A percentile compares a stretch with the other conserved stretches of the same genome.
Conservation (phyloP, 1,140 invertebrate genomes). For the Leptinotarsa defecta region DNA sequence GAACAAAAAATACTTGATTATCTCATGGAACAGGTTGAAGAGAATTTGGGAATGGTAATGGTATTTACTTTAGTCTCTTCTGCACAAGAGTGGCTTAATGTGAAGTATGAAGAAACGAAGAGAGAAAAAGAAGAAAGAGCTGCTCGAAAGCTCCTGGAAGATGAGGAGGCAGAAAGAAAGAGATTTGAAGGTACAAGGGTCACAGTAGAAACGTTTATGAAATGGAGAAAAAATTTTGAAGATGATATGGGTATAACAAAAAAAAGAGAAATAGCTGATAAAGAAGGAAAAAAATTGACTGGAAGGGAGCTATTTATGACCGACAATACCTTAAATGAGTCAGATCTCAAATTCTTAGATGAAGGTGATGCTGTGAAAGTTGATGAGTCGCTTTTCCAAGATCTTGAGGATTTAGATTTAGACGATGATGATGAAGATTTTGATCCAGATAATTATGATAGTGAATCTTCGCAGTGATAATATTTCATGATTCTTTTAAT, state of each 20-base stretch:
- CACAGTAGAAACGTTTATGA: constrained; percentile 93
- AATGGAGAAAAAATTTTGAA: constrained; percentile 94
- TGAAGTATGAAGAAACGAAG: constrained; percentile 78
- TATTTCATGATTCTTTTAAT: constrained; percentile 11
- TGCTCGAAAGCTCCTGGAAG: constrained; percentile 70
- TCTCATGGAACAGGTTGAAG: constrained; percentile 68
- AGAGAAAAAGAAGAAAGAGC: constrained; percentile 72
- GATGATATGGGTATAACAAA: constrained; percentile 82
- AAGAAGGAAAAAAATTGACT: constrained; percentile 75
- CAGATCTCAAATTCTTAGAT: constrained; percentile 93
- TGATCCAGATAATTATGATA: constrained; percentile 42
- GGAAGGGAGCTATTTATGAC: constrained; percentile 91
- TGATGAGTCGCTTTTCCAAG: constrained; percentile 93
- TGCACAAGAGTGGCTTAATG: constrained; percentile 90
- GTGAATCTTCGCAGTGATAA: constrained; percentile 33
- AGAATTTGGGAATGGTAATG: constrained; percentile 97
- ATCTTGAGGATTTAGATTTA: constrained; percentile 86
- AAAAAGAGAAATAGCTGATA: constrained; percentile 69
- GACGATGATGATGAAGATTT: constrained; percentile 74
- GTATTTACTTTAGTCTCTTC: constrained; percentile 93
- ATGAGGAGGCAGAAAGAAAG: constrained; percentile 87
- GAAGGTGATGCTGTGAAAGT: constrained; percentile 91
- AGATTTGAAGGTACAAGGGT: constrained; percentile 94
- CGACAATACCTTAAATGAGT: constrained; percentile 91
- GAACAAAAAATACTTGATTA: constrained; percentile 70